Conservation (phyloP, 2,113 vertebrate species). For the Picathartes gymnocephalus region DNA sequence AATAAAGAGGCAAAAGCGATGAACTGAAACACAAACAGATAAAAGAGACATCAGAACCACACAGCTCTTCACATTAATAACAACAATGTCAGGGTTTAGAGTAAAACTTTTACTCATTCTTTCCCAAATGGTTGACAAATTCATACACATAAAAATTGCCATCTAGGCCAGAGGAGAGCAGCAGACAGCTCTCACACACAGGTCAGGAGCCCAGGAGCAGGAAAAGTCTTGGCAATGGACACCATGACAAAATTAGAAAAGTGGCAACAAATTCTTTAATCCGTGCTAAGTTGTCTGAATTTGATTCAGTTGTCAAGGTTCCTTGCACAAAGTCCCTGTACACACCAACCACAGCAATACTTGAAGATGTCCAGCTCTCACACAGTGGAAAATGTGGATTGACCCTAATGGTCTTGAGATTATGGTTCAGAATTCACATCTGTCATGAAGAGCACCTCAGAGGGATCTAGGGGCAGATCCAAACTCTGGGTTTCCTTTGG, state of each 20-base stretch:
- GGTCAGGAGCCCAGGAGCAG: background rate
- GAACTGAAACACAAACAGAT: constrained; percentile 78
- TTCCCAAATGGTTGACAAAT: background rate
- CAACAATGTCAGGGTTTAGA: background rate
- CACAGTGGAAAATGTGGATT: background rate
- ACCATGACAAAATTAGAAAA: background rate
- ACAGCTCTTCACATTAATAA: background rate
- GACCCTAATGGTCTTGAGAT: background rate
- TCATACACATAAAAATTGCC: background rate
- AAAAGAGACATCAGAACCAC: constrained; percentile 33
- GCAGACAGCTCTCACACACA: fast-evolving
- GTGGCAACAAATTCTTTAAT: background rate
- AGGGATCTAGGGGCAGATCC: background rate
- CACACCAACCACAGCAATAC: background rate
- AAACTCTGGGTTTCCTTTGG: background rate
- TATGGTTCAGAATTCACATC: background rate
- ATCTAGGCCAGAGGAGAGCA: background rate
- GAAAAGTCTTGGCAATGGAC: background rate
- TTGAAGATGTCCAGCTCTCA: background rate
- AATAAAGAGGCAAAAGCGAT: constrained; percentile 96
- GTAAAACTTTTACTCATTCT: background rate
- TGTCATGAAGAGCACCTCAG: background rate
- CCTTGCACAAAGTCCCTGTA: background rate
- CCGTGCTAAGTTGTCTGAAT: background rate
- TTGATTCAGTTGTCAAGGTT: background rate